Base-by-base conservation (phyloP, 92 coral and sea anemone species). In the Nematostella vectensis region DNA sequence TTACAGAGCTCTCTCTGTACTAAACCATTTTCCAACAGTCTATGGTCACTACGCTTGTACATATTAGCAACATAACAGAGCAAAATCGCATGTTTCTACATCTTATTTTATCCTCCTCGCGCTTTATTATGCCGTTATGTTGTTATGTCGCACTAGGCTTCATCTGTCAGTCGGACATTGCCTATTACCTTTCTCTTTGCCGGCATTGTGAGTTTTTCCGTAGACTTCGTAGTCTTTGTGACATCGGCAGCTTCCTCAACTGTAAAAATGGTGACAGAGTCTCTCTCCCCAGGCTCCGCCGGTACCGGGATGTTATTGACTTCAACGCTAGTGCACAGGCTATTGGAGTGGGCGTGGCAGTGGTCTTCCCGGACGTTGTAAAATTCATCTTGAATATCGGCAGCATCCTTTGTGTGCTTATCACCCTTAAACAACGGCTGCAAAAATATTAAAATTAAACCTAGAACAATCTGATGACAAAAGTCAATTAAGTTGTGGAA, bases 331-430 rank as follows among this genome's bases (percentile, higher is more conserved):
- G 18, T 45, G 21, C 51, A 45, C 4, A 45, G 4, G 21, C 51
- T 45, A 45, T 45, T 45, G 51, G 11, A 9, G 51, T 45, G 51
- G 18, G 51, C 51, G 4, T 22, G 51, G 21, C 18, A 22, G 18
- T 45, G 51, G 21, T 45, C 51, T 19, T 45, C 18, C 18, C 4
- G 12, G 4, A 45, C 51, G 18, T 45, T 45, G 23, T 11, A 45
- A 19, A 45, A 45, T 22, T 10, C 51, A 4, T 4, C 23, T 19
- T 45, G 51, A 11, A 10, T 17, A 19, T 45, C 51, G 15, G 40
- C 40, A 6, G 15, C 40, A 6, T 6, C 15, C 40, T 33, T n/a
- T n/a, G n/a, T n/a, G n/a, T n/a, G n/a, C n/a, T n/a, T n/a, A n/a
- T n/a, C n/a, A n/a, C n/a, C n/a, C n/a, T n/a, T n/a, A n/a, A n/a